phyloP scores from a whole-genome alignment of 92 coral and sea anemone genomes.

The Bergia sp. region DNA sequence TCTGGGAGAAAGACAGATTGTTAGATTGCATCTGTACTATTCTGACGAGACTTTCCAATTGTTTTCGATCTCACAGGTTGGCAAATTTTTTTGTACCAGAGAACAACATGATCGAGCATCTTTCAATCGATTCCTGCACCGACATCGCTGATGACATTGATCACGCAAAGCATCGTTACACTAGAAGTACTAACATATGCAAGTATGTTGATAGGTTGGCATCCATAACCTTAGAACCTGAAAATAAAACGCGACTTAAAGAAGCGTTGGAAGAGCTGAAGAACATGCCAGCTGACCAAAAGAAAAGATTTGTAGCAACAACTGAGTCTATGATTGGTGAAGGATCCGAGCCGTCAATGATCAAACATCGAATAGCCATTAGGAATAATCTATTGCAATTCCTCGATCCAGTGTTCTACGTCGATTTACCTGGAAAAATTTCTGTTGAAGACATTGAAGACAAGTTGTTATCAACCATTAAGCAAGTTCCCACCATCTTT shows the following conservation, averaged over 20 bases:
- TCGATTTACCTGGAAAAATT: slow-evolving; percentile 11
- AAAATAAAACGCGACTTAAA: neutral
- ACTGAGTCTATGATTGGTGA: neutral
- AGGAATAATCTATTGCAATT: slow-evolving; percentile 46
- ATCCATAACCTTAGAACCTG: neutral
- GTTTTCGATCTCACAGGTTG: slow-evolving; percentile 6
- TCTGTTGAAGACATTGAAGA: slow-evolving; percentile 3
- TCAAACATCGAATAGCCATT: slow-evolving; percentile 27
- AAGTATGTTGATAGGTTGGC: neutral
- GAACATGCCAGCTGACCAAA: neutral
- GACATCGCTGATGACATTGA: slow-evolving; percentile 20
- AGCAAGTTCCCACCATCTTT: neutral
- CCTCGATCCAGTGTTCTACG: slow-evolving; percentile 42
- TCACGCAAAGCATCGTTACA: neutral
- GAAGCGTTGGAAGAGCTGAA: neutral
- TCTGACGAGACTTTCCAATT: slow-evolving; percentile 11
- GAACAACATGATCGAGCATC: slow-evolving; percentile 42
- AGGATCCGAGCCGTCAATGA: neutral
- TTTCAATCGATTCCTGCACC: slow-evolving; percentile 18
- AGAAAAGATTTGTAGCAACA: neutral
- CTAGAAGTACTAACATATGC: neutral
- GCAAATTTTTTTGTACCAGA: slow-evolving; percentile 47
- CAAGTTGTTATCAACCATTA: neutral
- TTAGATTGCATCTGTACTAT: neutral
- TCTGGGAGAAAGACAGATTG: slow-evolving; percentile 21